These are phyloP conservation scores for Tachina lurida DNA, from an alignment of 2,888 invertebrate genomes.

Conservation along the genomic window DNA sequence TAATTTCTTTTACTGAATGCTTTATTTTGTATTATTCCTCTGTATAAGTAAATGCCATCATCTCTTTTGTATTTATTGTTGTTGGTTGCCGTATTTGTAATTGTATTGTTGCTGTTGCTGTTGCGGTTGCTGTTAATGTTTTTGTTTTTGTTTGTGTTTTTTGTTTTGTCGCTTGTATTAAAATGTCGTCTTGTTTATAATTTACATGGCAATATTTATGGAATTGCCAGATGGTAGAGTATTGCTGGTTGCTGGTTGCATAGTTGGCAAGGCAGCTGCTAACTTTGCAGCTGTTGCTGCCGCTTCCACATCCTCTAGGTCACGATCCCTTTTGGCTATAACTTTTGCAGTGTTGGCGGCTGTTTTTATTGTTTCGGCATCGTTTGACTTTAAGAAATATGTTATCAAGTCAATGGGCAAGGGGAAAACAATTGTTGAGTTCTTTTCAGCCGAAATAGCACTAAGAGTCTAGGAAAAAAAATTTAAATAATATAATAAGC, in stretches of 20 bases:
- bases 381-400: conserved; percentile 87
- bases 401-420: conserved; percentile 91
- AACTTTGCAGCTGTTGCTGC: conserved; percentile 35
- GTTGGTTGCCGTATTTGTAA: conserved; percentile 66
- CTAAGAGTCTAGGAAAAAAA: conserved; percentile 91
- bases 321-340: conserved; percentile 58
- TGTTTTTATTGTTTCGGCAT: conserved; percentile 77
- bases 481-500: background rate
- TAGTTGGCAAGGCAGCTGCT: conserved; percentile 19
- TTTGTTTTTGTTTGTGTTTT: conserved; percentile 10
- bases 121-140: conserved; percentile 36
- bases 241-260: conserved; percentile 28
- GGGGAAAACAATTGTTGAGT: conserved; percentile 98
- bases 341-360: conserved; percentile 73
- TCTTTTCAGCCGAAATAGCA: conserved; percentile 98
- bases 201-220: conserved; percentile 68
- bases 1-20: background rate
- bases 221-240: conserved; percentile 59
- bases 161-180: conserved; percentile 13
- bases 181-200: conserved; percentile 1
- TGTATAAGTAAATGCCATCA: conserved; percentile 72
- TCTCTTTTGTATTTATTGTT: conserved; percentile 69
- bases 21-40: conserved; percentile 48
- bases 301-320: conserved; percentile 51
- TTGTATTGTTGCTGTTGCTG: conserved; percentile 47